Evolutionary conservation across 2,113 vertebrate genomes (phyloP), one percentile per base, ranked within the genome.

Genomic region (Sorex araneus): DNA sequence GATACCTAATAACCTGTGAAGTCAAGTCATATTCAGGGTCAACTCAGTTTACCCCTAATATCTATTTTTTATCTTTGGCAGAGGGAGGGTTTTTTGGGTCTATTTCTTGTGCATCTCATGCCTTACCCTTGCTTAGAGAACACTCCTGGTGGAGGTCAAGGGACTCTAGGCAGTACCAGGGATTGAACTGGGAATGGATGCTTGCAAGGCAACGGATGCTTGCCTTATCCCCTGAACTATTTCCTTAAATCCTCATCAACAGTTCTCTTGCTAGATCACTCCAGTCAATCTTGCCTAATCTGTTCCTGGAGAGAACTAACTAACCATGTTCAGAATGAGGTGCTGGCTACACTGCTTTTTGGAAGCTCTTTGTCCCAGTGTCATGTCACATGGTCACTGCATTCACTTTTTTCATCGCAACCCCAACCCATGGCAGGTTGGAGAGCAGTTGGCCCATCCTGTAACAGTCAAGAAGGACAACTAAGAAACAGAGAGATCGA

Each of bases 361-460:
- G 40, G 76, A 50, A 21, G 6, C 10, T 12, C 64, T 30, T 77
- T 73, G 30, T 19, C 71, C 1, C n/a, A 13, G 23, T 70, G 2
- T 71, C n/a, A 8, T 8, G 32, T 69, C 30, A 9, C 15, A 1
- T 25, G 32, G 8, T 74, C 19, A 25, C 60, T 27, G 5, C 28
- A 2, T 77, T 81, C 43, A 64, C 23, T 36, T 6, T n/a, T 10
- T 10, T 1, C 10, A 0, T 2, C 7, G 9, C 12, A 43, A 36
- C 70, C 8, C 0, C 45, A 83, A 77, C 5, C 21, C 12, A 32
- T 4, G 23, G 4, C 3, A 4, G 18, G 2, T 2, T 45, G 6
- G n/a, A 76, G 23, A 28, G 34, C 0, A 6, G 16, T 15, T 67
- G 60, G 73, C 30, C 40, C 73, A 36, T 11, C 25, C 0, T 18